Conservation (phyloP, 1,140 invertebrate genomes). For the Brachionus manjavacas region DNA sequence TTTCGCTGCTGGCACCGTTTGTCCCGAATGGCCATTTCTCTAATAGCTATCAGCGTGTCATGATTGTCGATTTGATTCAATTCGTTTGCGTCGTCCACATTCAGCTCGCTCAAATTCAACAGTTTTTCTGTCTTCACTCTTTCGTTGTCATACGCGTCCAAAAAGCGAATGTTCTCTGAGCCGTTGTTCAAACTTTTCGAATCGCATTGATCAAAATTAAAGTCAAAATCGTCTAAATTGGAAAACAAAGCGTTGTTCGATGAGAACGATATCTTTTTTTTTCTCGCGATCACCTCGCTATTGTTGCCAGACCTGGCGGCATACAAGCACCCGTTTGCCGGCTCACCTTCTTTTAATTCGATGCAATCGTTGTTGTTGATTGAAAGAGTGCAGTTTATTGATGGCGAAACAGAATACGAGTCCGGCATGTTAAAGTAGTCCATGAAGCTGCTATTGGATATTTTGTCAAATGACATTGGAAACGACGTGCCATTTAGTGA, state of each 20-base stretch:
- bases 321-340: neutral
- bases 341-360: neutral
- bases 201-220: neutral
- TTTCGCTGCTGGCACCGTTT: neutral
- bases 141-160: neutral
- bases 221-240: conserved; percentile 8
- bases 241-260: neutral
- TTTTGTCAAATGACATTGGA: neutral
- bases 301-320: neutral
- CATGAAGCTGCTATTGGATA: conserved; percentile 14
- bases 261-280: neutral
- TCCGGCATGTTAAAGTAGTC: neutral
- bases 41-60: neutral
- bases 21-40: conserved; percentile 33
- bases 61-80: neutral
- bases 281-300: neutral
- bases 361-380: neutral
- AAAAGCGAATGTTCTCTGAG: neutral
- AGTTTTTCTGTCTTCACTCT: neutral
- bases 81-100: neutral
- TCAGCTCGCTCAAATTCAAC: neutral
- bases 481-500: neutral
- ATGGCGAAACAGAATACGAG: neutral
- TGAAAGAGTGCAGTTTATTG: neutral
- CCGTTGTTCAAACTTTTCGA: neutral